Evolutionary conservation across 2,888 invertebrate genomes (phyloP), one percentile per base, ranked within the genome.

Genomic region (Scaptodrosophila latifasciaeformis): DNA sequence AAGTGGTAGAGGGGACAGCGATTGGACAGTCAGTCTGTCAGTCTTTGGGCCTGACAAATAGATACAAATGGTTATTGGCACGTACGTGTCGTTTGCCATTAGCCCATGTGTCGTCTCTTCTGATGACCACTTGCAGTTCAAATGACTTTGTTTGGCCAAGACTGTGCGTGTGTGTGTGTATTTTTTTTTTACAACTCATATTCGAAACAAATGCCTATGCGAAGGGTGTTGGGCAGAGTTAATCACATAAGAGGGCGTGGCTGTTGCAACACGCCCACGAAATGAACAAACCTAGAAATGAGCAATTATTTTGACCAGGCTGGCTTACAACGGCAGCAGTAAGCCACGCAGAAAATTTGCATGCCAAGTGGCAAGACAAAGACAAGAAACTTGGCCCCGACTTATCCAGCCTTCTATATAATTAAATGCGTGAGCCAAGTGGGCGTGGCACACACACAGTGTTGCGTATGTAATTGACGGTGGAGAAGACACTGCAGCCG

Each of bases 31-130:
- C 24, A 5, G 7, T 24, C 24, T 7, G 24, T 24, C 24, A 24
- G 24, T n/a, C n/a, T n/a, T 37, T 10, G 13, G 13, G 13, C 10
- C 58, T 81, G 81, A 81, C 81, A 81, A 81, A 81, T 81, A 79
- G 81, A 75, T 81, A 81, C 81, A 81, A 81, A 81, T 77, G 81
- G 81, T 60, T 76, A 80, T 76, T 80, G 75, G 78, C 75, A 76
- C 81, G 81, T 76, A 77, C 75, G 67, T 74, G 78, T 77, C 78
- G 79, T 59, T 79, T 62, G 77, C 70, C 80, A 74, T 79, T 74
- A 74, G 77, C 62, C 67, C 66, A 62, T 69, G 67, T 24, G 4
- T 7, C 62, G 74, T 79, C 69, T 68, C 57, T 78, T 68, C 54
- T 53, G 65, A 59, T 50, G 59, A 67, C 66, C 66, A 67, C 69